Evolutionary conservation across 2,797 vertebrate genomes (phyloP), one percentile per base, ranked within the genome.

Genomic region (Siniperca obscura): DNA sequence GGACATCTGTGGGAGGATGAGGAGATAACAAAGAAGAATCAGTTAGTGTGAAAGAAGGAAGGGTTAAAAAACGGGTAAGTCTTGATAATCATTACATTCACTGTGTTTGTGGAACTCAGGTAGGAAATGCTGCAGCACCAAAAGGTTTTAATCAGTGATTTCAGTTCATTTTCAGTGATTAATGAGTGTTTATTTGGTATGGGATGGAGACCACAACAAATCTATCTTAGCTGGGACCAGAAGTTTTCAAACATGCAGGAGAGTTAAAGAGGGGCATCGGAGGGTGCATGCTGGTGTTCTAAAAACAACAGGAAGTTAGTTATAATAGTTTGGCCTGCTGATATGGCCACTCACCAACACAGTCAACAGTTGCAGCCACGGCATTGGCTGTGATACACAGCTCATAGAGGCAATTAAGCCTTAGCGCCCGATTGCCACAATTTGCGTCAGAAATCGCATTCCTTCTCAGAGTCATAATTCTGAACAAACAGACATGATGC

Each of bases 1-100:
- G 78, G 78, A 91, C 50, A 69, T 77, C 94, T 94, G 85, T 13
- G 68, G 79, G 53, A 80, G 62, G 60, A 70, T 1, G 22, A 62
- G 71, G 40, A 38, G 59, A 73, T n/a, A 30, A 81, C 46, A 65
- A 74, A 48, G 27, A 77, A 22, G 14, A 61, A 36, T 74, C 53
- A 78, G 52, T 50, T 0, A 82, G 67, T 36, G 52, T 62, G 62
- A 84, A 74, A 44, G 42, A 25, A 50, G 22, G 13, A 19, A 53
- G n/a, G 19, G 4, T 64, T 57, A 40, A 66, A 67, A 57, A 46
- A 69, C 36, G 25, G 13, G 1, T 5, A 17, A 36, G 38, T 65
- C 10, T 4, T 1, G 21, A 16, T 13, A 64, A 82, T 67, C 21
- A 25, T 62, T 66, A 48, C 13, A 70, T 27, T 62, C 1, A 42